Evolutionary conservation across 1,140 invertebrate genomes (phyloP).

Genomic region (Oppia nitens): DNA sequence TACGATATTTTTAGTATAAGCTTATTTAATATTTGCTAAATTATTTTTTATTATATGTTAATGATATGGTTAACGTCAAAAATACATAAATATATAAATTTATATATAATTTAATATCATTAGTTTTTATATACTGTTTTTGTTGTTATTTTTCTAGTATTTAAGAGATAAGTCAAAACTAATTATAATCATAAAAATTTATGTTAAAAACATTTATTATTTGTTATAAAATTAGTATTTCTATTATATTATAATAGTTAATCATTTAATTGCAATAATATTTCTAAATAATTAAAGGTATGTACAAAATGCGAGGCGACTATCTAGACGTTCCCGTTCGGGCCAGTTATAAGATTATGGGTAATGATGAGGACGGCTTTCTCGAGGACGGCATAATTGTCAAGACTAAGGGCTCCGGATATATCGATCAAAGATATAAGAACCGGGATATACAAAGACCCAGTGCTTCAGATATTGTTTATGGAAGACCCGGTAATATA

Average conservation of each 20-base stretch:
- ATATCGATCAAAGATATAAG: conserved; percentile 11
- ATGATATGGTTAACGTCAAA: too few relatives aligned
- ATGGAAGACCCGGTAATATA: conserved; percentile 8
- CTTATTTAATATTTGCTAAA: too few relatives aligned
- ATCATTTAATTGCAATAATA: not conserved
- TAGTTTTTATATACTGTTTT: too few relatives aligned
- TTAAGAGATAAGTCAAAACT: too few relatives aligned
- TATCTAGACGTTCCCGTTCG: conserved; percentile 14
- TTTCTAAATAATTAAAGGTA: conserved; percentile 4
- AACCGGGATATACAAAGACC: not conserved
- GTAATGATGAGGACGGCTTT: conserved; percentile 10
- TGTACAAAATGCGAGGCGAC: conserved; percentile 11
- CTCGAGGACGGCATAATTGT: conserved; percentile 15
- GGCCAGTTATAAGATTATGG: conserved; percentile 12
- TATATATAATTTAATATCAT: too few relatives aligned
- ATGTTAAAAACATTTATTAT: too few relatives aligned
- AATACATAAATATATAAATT: too few relatives aligned
- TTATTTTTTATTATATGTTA: too few relatives aligned
- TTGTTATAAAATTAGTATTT: too few relatives aligned
- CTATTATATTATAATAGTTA: not conserved
- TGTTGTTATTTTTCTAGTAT: too few relatives aligned
- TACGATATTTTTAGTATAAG: too few relatives aligned
- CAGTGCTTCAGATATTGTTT: conserved; percentile 5
- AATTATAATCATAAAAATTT: too few relatives aligned
- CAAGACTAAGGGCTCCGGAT: conserved; percentile 12